A percentile compares a stretch with the other conserved stretches of the same genome.
Evolutionary conservation across 2,113 vertebrate species (phyloP).

Genomic region (Passer montanus): DNA sequence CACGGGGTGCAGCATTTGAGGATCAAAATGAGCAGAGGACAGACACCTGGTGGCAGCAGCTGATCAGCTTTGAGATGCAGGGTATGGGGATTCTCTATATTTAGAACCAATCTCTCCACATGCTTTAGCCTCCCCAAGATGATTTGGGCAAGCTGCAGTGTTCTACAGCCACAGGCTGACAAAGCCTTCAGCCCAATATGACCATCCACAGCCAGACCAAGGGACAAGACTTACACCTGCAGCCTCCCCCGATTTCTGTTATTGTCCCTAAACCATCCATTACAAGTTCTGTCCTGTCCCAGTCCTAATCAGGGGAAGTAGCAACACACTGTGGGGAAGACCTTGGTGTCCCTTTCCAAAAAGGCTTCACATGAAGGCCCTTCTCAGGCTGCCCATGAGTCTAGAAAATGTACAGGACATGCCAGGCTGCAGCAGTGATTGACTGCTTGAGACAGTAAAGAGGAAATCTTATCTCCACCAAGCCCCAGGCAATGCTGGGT

Average conservation of each 20-base stretch:
- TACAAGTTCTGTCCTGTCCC: background rate
- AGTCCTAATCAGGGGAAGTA: background rate
- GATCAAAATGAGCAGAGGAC: background rate
- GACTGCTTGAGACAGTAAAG: background rate
- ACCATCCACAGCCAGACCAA: background rate
- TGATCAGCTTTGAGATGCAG: background rate
- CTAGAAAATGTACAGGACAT: background rate
- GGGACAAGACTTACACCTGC: background rate
- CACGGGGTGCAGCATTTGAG: rapidly evolving
- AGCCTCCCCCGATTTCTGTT: background rate
- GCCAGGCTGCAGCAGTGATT: background rate
- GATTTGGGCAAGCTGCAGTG: background rate
- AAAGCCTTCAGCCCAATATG: background rate
- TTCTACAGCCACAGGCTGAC: background rate
- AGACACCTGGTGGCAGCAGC: background rate
- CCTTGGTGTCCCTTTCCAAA: background rate
- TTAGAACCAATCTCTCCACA: background rate
- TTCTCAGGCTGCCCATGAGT: background rate
- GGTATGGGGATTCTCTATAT: background rate
- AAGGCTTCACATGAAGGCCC: background rate
- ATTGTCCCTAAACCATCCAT: background rate
- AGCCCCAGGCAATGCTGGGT: background rate
- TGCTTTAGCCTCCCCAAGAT: background rate
- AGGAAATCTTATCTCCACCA: background rate
- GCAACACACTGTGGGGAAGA: background rate